phyloP scores from a whole-genome alignment of 2,113 vertebrate genomes.

The Bos indicus region DNA sequence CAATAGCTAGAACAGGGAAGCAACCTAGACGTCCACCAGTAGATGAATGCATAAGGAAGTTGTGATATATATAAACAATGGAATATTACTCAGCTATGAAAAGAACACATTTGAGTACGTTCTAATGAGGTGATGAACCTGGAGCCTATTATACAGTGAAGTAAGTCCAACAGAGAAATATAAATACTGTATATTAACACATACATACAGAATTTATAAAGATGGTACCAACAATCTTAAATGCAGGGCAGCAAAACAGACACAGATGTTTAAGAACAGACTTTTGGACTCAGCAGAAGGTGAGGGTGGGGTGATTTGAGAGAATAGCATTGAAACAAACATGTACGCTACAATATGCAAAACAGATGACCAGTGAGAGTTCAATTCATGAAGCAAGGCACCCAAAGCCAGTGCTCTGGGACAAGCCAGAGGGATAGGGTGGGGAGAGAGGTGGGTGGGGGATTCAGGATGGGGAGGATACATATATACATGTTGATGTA shows the following conservation, averaged over 20 bases:
- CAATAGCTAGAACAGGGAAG: neutral
- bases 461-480: neutral
- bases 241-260: neutral
- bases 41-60: neutral
- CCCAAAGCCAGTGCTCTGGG: neutral
- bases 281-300: neutral
- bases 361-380: neutral
- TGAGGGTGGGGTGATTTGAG: neutral
- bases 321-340: neutral
- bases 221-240: neutral
- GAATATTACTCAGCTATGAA: neutral
- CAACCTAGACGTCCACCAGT: neutral
- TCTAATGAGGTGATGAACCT: neutral
- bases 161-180: neutral
- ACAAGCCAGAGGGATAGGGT: neutral
- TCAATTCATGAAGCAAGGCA: neutral
- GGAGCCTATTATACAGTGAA: neutral
- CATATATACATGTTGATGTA: neutral
- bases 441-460: neutral
- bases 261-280: neutral
- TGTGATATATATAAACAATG: neutral
- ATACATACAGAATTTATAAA: neutral
- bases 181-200: neutral
- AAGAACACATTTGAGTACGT: neutral
- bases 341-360: neutral